Conservation (phyloP, 2,888 invertebrate genomes). For the Andrena dorsata region DNA sequence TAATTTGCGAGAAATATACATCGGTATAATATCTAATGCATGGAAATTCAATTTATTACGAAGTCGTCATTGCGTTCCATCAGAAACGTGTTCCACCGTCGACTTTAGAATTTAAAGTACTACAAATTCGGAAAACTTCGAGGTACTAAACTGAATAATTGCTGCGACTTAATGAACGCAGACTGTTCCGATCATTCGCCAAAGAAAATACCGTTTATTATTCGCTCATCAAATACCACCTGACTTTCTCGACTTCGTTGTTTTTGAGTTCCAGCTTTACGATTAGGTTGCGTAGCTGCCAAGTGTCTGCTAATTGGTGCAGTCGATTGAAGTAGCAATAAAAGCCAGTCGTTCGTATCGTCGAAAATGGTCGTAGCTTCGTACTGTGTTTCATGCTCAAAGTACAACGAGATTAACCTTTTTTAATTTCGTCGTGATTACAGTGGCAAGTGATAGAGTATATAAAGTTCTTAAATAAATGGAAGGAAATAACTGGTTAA, state of each 20-base stretch:
- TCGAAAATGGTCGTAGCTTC: constrained; percentile 27
- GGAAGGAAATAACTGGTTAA: not conserved
- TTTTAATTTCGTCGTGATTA: not conserved
- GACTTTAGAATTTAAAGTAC: constrained; percentile 23
- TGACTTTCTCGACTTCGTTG: constrained; percentile 31
- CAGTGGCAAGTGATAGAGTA: not conserved
- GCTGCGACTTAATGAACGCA: constrained; percentile 43
- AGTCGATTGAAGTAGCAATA: constrained; percentile 32
- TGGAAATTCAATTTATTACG: not conserved
- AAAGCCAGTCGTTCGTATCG: constrained; percentile 18
- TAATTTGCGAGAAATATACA: too few species aligned
- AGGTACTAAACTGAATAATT: constrained; percentile 34
- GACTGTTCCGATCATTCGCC: constrained; percentile 14
- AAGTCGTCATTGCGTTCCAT: not conserved
- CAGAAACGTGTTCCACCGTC: not conserved
- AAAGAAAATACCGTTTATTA: constrained; percentile 38
- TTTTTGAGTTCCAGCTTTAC: constrained; percentile 39
- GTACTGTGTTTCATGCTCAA: constrained; percentile 7
- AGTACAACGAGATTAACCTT: not conserved
- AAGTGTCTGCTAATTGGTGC: constrained; percentile 49
- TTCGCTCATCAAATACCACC: constrained; percentile 31
- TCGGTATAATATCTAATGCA: too few species aligned
- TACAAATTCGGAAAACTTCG: constrained; percentile 30
- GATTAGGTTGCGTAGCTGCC: constrained; percentile 40
- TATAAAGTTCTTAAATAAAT: not conserved